Evolutionary conservation across 2,113 vertebrate genomes (phyloP), one percentile per base, ranked within the genome.

Genomic region (Sebastes schlegelii): DNA sequence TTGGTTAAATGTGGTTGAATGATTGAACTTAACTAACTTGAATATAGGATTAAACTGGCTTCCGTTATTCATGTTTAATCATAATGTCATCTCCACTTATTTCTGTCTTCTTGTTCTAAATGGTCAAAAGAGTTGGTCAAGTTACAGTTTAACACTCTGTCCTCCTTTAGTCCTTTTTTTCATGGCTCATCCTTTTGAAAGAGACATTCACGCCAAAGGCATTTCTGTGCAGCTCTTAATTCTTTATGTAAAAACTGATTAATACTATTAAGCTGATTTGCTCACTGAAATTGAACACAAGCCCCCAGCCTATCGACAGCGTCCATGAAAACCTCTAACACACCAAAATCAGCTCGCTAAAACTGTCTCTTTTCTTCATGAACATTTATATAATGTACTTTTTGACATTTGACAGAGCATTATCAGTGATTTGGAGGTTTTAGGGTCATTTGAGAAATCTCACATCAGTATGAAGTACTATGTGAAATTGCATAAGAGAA

Each of bases 111-210:
- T 61, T 51, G 8, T 52, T 12, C 2, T 60, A 5, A 60, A n/a
- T 26, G 19, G 55, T 40, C 40, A 10, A 4, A 23, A 40, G 14
- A 74, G 46, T 51, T 16, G 60, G 34, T 78, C 23, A 46, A 69
- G 57, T 86, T 48, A 19, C 43, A 78, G 42, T 83, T 75, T 57
- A 63, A 74, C 19, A 68, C 71, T 64, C 72, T 77, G 72, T 5
- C 0, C 60, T 0, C 60, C 48, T n/a, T 68, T 5, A 13, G 42
- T 26, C 19, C 21, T 14, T 34, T 49, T 77, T 62, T 79, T 71
- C 65, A 45, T 71, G 77, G 70, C 75, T 91, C 78, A 74, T 90
- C 80, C 66, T 80, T 67, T 83, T 60, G 40, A 79, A 87, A 78
- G 75, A 48, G 40, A 72, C 82, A 79, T 80, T 79, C 40, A 79